Evolutionary conservation across 2,113 vertebrate genomes (phyloP).

Genomic region (Struthio camelus): DNA sequence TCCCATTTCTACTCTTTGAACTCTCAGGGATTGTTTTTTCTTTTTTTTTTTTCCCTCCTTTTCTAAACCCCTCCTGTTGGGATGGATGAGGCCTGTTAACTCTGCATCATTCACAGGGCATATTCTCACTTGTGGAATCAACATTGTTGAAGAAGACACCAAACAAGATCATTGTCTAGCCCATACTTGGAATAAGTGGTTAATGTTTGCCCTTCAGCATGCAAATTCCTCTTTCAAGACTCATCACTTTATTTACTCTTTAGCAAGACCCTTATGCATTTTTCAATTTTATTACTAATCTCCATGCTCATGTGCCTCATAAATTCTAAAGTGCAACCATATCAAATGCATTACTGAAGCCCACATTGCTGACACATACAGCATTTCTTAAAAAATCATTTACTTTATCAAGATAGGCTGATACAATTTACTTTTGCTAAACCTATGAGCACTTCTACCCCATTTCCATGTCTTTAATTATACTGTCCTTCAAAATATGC

Average conservation of each 20-base stretch:
- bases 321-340: conserved; percentile 14
- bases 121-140: background rate
- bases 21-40: background rate
- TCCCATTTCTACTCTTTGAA: background rate
- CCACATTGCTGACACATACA: background rate
- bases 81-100: background rate
- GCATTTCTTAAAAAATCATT: conserved; percentile 13
- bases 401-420: background rate
- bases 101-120: background rate
- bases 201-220: conserved; percentile 40
- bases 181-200: conserved; percentile 8
- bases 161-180: background rate
- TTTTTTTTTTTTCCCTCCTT: rapidly evolving
- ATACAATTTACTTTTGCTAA: background rate
- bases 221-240: conserved; percentile 38
- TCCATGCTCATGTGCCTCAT: background rate
- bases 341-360: conserved; percentile 27
- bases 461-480: conserved; percentile 12
- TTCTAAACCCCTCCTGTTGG: rapidly evolving
- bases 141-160: background rate
- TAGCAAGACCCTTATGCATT: background rate
- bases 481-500: background rate
- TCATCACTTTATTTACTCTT: conserved; percentile 45
- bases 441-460: background rate
- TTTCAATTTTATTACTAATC: conserved; percentile 14